A percentile compares a stretch with the other conserved stretches of the same genome.
These are phyloP conservation scores for Hylaeus volcanicus DNA, from an alignment of 1,140 invertebrate species.

Conservation along the genomic window DNA sequence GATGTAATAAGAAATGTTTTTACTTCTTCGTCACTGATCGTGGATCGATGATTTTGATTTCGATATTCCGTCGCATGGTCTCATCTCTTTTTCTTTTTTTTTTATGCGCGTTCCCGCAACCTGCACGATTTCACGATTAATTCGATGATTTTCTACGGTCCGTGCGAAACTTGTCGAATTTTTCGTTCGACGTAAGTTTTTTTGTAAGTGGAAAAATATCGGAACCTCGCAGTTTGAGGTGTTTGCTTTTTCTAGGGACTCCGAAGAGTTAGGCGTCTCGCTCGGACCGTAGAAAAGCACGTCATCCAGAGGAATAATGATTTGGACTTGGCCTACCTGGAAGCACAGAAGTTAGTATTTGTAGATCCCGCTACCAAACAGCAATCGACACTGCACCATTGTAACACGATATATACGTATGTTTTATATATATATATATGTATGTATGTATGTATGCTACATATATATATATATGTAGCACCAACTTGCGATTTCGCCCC, in stretches of 20 bases:
- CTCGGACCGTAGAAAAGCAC: conserved; percentile 48
- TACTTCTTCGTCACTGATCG: neutral
- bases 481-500: conserved; percentile 75
- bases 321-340: conserved; percentile 81
- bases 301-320: conserved; percentile 76
- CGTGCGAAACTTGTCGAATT: conserved; percentile 4
- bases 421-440: conserved; percentile 70
- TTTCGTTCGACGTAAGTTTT: too few species aligned
- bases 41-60: neutral
- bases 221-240: too few species aligned
- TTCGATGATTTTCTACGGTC: conserved; percentile 49
- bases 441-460: conserved; percentile 42
- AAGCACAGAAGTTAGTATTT: conserved; percentile 82
- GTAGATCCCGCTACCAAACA: conserved; percentile 80
- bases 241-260: too few species aligned
- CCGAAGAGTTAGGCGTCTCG: neutral
- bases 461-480: conserved; percentile 72
- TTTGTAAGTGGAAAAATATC: too few species aligned
- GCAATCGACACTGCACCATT: conserved; percentile 81
- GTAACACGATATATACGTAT: conserved; percentile 73
- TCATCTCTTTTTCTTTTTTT: neutral
- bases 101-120: conserved; percentile 16
- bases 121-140: conserved; percentile 64
- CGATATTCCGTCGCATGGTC: neutral
- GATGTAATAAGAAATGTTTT: too few species aligned